Evolutionary conservation across 1,140 invertebrate species (phyloP), one percentile per base, ranked within the genome.

Genomic region (Chironomus tepperi): DNA sequence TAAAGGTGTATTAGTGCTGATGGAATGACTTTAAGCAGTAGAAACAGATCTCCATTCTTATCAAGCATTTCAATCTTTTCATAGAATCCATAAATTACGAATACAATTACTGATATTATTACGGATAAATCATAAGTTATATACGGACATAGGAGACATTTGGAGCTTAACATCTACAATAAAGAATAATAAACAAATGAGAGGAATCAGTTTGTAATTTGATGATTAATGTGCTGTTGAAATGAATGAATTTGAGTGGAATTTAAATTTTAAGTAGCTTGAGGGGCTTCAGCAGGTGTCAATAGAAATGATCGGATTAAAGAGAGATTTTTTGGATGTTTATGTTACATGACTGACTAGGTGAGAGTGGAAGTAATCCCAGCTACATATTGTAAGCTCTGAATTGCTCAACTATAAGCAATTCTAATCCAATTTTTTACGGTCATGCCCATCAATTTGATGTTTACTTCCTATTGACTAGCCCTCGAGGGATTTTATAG

Each of bases 61-160:
- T 18, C 65, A 70, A 70, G n/a, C 9, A 70, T 70, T 7, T 70
- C 65, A 70, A 19, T 19, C 6, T 70, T n/a, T 12, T 70, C 19
- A 18, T 19, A 70, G n/a, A 21, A 18, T 70, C 65, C 65, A 18
- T 70, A 70, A 70, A 70, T 9, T 70, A 16, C 18, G 18, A 70
- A 70, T 9, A 70, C 16, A 9, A 18, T 18, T 18, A 70, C 18
- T 18, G 65, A 18, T 8, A 70, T 70, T 70, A 70, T 2, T 9
- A 70, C 65, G 9, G 16, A 19, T 3, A 18, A 18, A 10, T 70
- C 65, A 70, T 70, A 70, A 3, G 65, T 70, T 16, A 70, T 16
- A 70, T 70, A 70, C 18, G 65, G 65, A 70, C 65, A 70, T 1
- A 70, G 18, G 3, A 70, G 65, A 70, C 65, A 70, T 70, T 70